Percentiles rank a stretch among this genome's conserved stretches.
Conservation (phyloP, 1,140 invertebrate species). For the Leptopilina clavipes region DNA sequence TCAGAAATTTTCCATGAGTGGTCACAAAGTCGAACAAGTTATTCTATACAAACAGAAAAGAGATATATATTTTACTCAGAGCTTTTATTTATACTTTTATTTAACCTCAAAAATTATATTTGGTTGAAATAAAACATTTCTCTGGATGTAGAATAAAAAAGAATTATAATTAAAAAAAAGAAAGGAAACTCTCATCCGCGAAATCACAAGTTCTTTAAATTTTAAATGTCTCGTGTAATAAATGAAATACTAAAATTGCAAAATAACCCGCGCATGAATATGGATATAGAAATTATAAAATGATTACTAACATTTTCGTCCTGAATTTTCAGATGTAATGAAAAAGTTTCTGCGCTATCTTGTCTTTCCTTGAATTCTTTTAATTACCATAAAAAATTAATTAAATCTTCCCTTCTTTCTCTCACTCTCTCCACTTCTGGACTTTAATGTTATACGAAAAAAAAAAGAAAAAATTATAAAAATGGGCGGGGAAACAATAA, state of each 20-base stretch:
- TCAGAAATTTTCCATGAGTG: no score
- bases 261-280: not conserved
- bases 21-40: no score
- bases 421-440: no score
- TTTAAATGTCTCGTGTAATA: not conserved
- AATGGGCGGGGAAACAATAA: not conserved
- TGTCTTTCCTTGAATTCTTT: slow-evolving; percentile 6
- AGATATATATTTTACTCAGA: no score
- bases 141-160: no score
- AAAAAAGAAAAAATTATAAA: not conserved
- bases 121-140: no score
- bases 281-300: slow-evolving; percentile 10
- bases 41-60: no score
- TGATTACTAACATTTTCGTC: slow-evolving; percentile 3
- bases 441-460: not conserved
- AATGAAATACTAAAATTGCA: slow-evolving; percentile 11
- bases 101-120: no score
- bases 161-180: no score
- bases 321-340: slow-evolving; percentile 8
- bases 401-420: not conserved
- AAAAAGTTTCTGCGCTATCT: not conserved
- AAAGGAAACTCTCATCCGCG: not conserved
- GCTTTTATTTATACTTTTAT: no score
- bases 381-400: slow-evolving; percentile 17
- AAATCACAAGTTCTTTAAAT: not conserved